Conservation (phyloP, 2,797 vertebrate species). For the Phataginus tetradactyla region DNA sequence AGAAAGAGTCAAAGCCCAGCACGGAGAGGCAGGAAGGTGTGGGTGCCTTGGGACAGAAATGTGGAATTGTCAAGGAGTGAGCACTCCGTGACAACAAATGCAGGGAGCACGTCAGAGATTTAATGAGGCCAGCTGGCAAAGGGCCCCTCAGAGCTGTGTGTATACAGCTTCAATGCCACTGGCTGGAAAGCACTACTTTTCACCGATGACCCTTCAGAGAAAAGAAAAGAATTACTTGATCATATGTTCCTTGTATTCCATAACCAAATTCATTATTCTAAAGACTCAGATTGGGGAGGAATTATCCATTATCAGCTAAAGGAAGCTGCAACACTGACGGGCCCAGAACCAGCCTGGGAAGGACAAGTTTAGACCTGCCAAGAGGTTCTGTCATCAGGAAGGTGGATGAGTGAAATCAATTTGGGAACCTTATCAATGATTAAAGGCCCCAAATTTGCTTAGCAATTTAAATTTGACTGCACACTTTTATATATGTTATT, state of each 20-base stretch:
- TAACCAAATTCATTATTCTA: slow-evolving; percentile 67
- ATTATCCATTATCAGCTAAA: slow-evolving; percentile 50
- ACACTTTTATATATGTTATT: background rate
- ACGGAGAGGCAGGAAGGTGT: background rate
- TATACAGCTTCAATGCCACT: slow-evolving; percentile 47
- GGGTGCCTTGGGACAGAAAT: slow-evolving; percentile 49
- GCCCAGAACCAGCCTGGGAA: slow-evolving; percentile 26
- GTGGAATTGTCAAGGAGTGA: slow-evolving; percentile 51
- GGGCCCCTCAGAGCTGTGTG: slow-evolving; percentile 18
- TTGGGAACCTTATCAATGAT: background rate
- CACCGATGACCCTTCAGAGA: slow-evolving; percentile 65
- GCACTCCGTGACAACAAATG: slow-evolving; percentile 44
- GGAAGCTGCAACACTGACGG: slow-evolving; percentile 24
- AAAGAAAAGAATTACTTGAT: slow-evolving; percentile 76
- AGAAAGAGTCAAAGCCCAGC: background rate
- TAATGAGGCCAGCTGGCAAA: slow-evolving; percentile 64
- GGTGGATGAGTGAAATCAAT: background rate
- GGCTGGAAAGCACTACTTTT: slow-evolving; percentile 52
- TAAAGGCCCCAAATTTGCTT: background rate
- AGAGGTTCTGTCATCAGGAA: slow-evolving; percentile 26
- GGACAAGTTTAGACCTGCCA: background rate
- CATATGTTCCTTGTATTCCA: slow-evolving; percentile 67
- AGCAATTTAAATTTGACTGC: slow-evolving; percentile 28
- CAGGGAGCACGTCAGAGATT: slow-evolving; percentile 47
- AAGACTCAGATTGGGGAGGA: slow-evolving; percentile 62